phyloP scores from a whole-genome alignment of 2,797 vertebrate genomes.

The Sebastes itinus region DNA sequence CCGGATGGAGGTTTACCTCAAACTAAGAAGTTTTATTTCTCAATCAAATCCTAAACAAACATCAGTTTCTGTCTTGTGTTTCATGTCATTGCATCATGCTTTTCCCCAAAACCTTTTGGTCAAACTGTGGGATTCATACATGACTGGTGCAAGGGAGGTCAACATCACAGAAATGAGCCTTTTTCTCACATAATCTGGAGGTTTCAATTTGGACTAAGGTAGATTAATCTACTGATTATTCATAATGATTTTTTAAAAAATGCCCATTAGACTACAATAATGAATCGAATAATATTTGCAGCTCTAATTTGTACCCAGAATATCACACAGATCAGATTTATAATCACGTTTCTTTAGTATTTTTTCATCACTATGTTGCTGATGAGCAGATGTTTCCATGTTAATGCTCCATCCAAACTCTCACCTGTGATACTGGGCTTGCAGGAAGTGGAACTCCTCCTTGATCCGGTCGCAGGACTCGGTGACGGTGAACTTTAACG shows the following conservation, averaged over 20 bases:
- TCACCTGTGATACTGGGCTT: constrained; percentile 97
- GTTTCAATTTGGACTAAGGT: background rate
- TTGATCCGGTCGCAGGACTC: constrained; percentile 97
- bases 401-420: background rate
- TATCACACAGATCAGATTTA: background rate
- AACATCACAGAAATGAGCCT: background rate
- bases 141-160: constrained; percentile 11
- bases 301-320: background rate
- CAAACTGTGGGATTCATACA: constrained; percentile 32
- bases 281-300: background rate
- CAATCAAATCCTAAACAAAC: constrained; percentile 5
- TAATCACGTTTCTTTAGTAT: background rate
- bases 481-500: constrained; percentile 95
- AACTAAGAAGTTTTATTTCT: constrained; percentile 14
- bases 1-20: background rate
- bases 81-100: constrained; percentile 46
- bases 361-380: background rate
- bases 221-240: background rate
- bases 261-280: background rate
- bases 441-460: constrained; percentile 97
- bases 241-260: too few relatives aligned
- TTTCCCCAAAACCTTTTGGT: constrained; percentile 27
- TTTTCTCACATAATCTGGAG: background rate
- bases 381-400: background rate
- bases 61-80: constrained; percentile 16